Base-by-base conservation (phyloP, 2,888 invertebrate species). In the Sphinx pinastri region DNA sequence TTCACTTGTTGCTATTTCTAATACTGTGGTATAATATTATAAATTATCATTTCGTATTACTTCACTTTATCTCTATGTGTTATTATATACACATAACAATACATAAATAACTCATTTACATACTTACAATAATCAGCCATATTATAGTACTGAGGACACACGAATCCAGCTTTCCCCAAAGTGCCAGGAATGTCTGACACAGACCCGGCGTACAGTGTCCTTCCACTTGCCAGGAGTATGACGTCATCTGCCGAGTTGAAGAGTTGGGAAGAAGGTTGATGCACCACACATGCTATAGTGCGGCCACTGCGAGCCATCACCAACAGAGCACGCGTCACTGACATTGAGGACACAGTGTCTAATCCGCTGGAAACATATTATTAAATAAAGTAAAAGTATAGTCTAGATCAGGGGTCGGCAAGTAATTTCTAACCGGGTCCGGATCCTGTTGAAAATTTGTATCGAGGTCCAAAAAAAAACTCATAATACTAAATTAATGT, bases 61-160 rank as follows among this genome's bases (percentile, higher is more conserved):
- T 5, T 38, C 25, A 25, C 25, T 25, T 25, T 2, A 25, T 25
- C 25, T 12, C 12, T 25, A 13, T n/a, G n/a, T 52, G 19, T n/a
- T 25, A 25, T 25, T 25, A 2, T 25, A 25, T 25, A 58, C 13
- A 16, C 31, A 13, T 25, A 67, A 51, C 63, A 51, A 51, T 54
- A 16, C 2, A 68, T 13, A 6, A 60, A 58, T 49, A 14, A 12
- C 8, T 2, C 60, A 51, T 13, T 10, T 31, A 13, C 54, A 67
- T 67, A 88, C 92, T 93, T 88, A 97, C 97, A 95, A 82, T 95
- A 97, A 88, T 97, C 97, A 12, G 97, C 96, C 72, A 97, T 95
- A 81, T 97, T 97, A 87, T 97, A 97, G 88, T 96, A 97, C 74
- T 95, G 94, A 0, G 97, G 97, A 79, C 97, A 97, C 0, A 88